Percentiles rank a stretch among this genome's conserved stretches.
phyloP scores from a whole-genome alignment of 2,113 vertebrate genomes.

The Ictidomys tridecemlineatus region DNA sequence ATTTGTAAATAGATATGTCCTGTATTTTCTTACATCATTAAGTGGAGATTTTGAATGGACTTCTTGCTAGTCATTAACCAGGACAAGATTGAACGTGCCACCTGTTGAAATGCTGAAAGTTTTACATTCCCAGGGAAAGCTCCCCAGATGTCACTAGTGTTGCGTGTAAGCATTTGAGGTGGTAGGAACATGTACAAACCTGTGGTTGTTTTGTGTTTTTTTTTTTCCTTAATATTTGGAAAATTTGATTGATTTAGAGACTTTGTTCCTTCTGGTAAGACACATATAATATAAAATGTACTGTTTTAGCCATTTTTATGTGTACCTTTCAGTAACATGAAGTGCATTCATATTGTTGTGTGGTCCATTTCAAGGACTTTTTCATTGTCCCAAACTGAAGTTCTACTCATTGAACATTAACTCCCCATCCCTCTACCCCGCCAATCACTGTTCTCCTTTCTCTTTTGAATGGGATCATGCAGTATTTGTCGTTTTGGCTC shows the following conservation, averaged over 20 bases:
- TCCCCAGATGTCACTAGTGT: not conserved
- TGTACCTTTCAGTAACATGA: not conserved
- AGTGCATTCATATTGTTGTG: not conserved
- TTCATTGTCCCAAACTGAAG: not conserved
- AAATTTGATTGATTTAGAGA: not conserved
- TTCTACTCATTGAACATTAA: not conserved
- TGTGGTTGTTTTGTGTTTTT: not conserved
- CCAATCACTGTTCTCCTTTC: not conserved
- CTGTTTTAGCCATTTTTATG: not conserved
- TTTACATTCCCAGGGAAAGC: not conserved
- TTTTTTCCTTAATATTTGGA: not conserved
- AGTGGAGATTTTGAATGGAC: not conserved
- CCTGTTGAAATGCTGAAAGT: not conserved
- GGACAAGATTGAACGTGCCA: constrained; percentile 32
- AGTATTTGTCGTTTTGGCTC: not conserved
- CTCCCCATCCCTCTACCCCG: too few species aligned
- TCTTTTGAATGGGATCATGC: not conserved
- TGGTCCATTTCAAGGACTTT: not conserved
- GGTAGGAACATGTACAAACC: not conserved
- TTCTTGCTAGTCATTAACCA: not conserved
- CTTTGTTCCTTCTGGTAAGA: not conserved
- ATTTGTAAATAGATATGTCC: not conserved
- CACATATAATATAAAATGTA: not conserved
- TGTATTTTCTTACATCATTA: not conserved
- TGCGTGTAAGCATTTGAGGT: not conserved